Percentiles rank a stretch among this genome's conserved stretches.
Evolutionary conservation across 2,888 invertebrate species (phyloP).

Genomic region (Caenorhabditis sulstoni): DNA sequence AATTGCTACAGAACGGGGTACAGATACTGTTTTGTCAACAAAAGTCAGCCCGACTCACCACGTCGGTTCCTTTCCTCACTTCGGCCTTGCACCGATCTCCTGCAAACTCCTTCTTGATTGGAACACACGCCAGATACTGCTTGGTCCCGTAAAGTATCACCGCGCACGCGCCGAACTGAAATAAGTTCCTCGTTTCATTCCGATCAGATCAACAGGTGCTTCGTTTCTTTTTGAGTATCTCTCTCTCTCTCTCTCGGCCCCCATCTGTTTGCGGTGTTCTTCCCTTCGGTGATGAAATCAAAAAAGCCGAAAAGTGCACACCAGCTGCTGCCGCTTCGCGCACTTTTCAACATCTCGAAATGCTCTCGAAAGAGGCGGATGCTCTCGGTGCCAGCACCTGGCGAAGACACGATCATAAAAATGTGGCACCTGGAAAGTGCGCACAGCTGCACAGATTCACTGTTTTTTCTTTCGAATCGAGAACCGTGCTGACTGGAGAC

Average conservation of each 20-base stretch:
- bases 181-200: background rate
- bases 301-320: slow-evolving; percentile 57
- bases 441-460: background rate
- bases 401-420: slow-evolving; percentile 1
- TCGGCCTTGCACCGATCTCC: slow-evolving; percentile 6
- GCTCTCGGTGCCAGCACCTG: too few species aligned
- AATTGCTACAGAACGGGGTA: slow-evolving; percentile 31
- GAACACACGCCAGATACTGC: slow-evolving; percentile 22
- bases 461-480: too few species aligned
- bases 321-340: slow-evolving; percentile 52
- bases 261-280: slow-evolving; percentile 47
- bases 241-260: background rate
- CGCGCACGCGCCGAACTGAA: slow-evolving; percentile 40
- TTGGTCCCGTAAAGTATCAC: slow-evolving; percentile 2
- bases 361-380: too few species aligned
- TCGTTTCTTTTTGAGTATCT: background rate
- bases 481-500: too few species aligned
- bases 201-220: too few species aligned
- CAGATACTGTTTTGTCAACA: slow-evolving; percentile 20
- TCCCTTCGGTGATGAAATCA: slow-evolving; percentile 26
- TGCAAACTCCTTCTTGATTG: slow-evolving; percentile 4
- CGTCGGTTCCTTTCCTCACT: background rate
- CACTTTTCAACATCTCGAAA: slow-evolving; percentile 21
- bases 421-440: slow-evolving; percentile 16
- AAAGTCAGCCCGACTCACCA: slow-evolving; percentile 19